Base-by-base conservation (phyloP, 2,113 vertebrate genomes). In the Orientallactaga bullata region DNA sequence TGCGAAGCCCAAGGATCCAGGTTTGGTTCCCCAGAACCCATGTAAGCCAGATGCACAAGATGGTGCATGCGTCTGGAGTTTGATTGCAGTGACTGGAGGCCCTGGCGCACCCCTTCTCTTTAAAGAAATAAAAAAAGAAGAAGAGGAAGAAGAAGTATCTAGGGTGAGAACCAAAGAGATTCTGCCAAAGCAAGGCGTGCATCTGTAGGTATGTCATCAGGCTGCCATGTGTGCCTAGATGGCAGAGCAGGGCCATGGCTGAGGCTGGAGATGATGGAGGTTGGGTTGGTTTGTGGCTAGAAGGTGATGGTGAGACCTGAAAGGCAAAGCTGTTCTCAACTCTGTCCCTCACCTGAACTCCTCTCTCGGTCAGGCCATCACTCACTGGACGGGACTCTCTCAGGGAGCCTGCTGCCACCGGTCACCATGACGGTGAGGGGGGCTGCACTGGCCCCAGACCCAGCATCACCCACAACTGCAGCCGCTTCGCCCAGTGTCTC, bases 401-500 rank as follows among this genome's bases (percentile, higher is more conserved):
- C 85, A 88, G 97, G 94, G 96, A 95, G 90, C 77, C 80, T 95
- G 92, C 89, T 77, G 81, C 94, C 81, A 71, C 94, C 12, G 69
- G 94, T n/a, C 97, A 97, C 96, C 97, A 98, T 98, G 98, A 97
- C 98, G 47, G 98, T 98, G 97, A 98, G 95, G 65, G 98, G 98
- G 58, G 83, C 97, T 74, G 97, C 76, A 20, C 96, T 98, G 96
- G 97, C 97, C 92, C 98, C 98, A 1, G 96, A 93, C 63, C 80
- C 97, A 66, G 97, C 93, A 7, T 97, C 93, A 10, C 97, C 97
- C 77, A 98, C 98, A 0, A 98, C 97, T 0, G 93, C 97, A 28
- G 98, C 98, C 81, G 98, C 98, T 60, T 97, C 98, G 32, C 97
- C 98, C 96, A 99, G 99, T 84, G 83, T 99, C 89, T 99, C 99